Evolutionary conservation across 2,113 vertebrate species (phyloP), one percentile per base, ranked within the genome.

Genomic region (Monopterus albus): DNA sequence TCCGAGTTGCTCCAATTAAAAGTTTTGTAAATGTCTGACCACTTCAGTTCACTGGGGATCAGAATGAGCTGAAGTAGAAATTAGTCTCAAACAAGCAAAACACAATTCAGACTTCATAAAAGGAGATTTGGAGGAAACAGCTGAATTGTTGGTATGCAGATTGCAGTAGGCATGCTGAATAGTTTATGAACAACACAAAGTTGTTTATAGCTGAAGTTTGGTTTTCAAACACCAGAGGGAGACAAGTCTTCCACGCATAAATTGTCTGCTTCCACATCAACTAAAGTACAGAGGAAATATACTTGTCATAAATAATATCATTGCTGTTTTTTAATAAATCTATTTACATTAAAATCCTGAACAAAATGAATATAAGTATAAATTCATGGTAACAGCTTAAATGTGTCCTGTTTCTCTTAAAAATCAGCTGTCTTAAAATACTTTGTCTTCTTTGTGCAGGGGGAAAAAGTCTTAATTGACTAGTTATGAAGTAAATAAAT

Each of bases 171-270:
- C 28, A 31, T 31, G 52, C 47, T 87, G 79, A 49, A 81, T 87
- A 52, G 72, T 86, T 76, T 67, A 89, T 75, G 29, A 47, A 20
- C 3, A 47, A 8, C 25, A 64, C 15, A 36, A 6, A 36, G 55
- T 39, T 31, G 0, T 55, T 40, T 13, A 52, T 43, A 20, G 60
- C 61, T 25, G 26, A 28, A 47, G 26, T 6, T 29, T 17, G 11
- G 8, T 3, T 14, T 25, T 1, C 8, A 3, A 17, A 84, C 81
- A 60, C 38, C 45, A 86, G 89, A 50, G 57, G 71, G 83, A 4
- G 71, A 45, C 21, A 5, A 0, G 1, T 12, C 57, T 13, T 18
- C 5, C 38, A 23, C 45, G 2, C 8, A n/a, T n/a, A n/a, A n/a
- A n/a, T n/a, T n/a, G n/a, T n/a, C n/a, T n/a, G n/a, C n/a, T n/a